A percentile compares a stretch with the other conserved stretches of the same genome.
Conservation (phyloP, 2,113 vertebrate genomes). For the Myotis lucifugus region DNA sequence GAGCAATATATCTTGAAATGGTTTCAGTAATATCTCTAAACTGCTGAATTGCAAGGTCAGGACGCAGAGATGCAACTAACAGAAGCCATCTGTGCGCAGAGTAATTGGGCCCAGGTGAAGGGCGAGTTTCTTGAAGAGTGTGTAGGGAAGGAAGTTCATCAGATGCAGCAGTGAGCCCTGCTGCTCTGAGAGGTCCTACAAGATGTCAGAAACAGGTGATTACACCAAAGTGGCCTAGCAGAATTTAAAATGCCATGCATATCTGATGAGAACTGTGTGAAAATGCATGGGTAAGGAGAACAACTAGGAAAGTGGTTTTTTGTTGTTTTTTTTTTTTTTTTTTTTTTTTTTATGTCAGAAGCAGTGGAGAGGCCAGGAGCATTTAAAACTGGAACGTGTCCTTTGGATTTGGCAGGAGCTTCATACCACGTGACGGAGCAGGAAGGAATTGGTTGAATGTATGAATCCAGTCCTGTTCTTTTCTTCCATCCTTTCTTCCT, state of each 20-base stretch:
- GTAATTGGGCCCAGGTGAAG: conserved; percentile 1
- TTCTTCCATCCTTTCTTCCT: not conserved
- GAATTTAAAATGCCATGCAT: not conserved
- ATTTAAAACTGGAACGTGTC: not conserved
- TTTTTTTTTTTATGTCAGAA: not conserved
- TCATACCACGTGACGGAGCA: not conserved
- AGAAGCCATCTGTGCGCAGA: conserved; percentile 9
- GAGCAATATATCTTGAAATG: not conserved
- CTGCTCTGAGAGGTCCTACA: not conserved
- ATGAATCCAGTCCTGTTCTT: not conserved
- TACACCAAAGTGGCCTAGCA: not conserved
- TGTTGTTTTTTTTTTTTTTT: not conserved
- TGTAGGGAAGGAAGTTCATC: not conserved
- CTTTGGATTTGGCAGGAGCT: not conserved
- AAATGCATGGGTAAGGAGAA: not conserved
- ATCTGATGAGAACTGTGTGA: not conserved
- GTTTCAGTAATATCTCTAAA: not conserved
- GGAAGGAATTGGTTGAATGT: not conserved
- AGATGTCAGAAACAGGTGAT: conserved; percentile 35
- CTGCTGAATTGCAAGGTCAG: not conserved
- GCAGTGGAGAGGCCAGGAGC: not conserved
- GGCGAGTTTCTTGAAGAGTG: not conserved
- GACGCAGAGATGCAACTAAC: conserved; percentile 20
- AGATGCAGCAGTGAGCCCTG: not conserved
- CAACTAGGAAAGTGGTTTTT: not conserved